Percentiles rank a stretch among this genome's conserved stretches.
Evolutionary conservation across 2,797 vertebrate species (phyloP).

Genomic region (Chiloscyllium punctatum): DNA sequence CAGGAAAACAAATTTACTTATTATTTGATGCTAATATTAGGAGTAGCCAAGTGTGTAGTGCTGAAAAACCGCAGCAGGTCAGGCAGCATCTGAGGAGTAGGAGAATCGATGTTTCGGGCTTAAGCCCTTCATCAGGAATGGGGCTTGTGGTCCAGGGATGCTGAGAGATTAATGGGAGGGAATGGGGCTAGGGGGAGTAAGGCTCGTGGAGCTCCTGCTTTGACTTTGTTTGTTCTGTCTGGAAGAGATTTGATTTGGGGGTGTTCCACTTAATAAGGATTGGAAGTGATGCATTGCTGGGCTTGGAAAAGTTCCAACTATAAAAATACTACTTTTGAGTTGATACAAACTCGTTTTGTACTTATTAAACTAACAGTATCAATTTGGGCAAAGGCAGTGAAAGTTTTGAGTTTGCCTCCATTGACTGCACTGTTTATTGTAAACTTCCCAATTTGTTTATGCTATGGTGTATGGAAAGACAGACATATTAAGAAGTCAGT

Average conservation of each 20-base stretch:
- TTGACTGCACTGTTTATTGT: neutral
- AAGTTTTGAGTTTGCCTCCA: neutral
- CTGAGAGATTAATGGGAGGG: too few species aligned
- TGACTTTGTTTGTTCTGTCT: neutral
- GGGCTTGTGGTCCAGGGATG: too few species aligned
- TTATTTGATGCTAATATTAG: neutral
- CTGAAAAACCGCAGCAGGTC: too few species aligned
- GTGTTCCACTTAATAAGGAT: neutral
- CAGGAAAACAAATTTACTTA: too few species aligned
- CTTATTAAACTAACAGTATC: neutral
- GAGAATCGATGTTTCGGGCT: too few species aligned
- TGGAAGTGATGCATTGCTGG: neutral
- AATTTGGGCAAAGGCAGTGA: neutral
- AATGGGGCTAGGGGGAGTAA: too few species aligned
- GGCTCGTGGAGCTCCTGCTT: too few species aligned
- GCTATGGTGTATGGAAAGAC: neutral
- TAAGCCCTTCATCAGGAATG: too few species aligned
- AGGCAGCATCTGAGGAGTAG: too few species aligned
- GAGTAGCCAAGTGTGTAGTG: too few species aligned
- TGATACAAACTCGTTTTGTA: too few species aligned
- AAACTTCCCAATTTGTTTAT: neutral
- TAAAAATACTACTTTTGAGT: neutral
- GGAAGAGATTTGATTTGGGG: neutral
- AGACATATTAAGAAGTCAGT: neutral
- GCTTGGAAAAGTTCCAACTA: neutral